Base-by-base conservation (phyloP, 2,888 invertebrate genomes). In the Merodon equestris region DNA sequence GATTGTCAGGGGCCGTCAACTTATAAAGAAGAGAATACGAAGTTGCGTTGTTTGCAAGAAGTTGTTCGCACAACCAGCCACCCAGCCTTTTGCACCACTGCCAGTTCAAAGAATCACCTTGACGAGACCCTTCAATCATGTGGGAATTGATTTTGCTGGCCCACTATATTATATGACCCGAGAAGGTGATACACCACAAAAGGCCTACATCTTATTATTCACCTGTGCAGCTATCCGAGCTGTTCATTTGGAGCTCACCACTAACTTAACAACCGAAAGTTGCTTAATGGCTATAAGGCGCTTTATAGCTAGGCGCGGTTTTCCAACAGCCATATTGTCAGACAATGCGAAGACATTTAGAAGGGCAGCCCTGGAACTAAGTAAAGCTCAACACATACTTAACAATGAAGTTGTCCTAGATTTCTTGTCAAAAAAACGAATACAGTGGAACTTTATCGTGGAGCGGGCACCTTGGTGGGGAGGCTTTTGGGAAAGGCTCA, bases 401-500 rank as follows among this genome's bases (percentile, higher is more conserved):
- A n/a, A 36, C 3, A 5, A 47, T 10, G 40, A 56, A 15, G 38
- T 10, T 4, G 13, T 66, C 7, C 48, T 34, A 40, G 1, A n/a
- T 15, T 66, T 56, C n/a, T 18, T 66, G 9, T 13, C 54, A 5
- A n/a, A 48, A 0, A 47, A 48, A 5, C 44, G 66, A 38, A 48
- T 66, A 15, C 7, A 40, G 12, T 66, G 66, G 76, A 48, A 15
- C 15, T 54, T 56, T 34, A 56, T 66, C 13, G 56, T 56, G 1
- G 66, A 56, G 14, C 27, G 56, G 10, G 38, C 48, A 3, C 40
- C 76, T 13, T 73, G 75, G 77, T 82, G 75, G 81, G 75, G 64
- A 9, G 79, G 73, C 12, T 81, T 79, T 54, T 72, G 74, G 81
- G 74, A 82, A 36, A 66, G 68, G 12, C 61, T 81, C 7, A 76